Percentiles rank a stretch among this genome's conserved stretches.
phyloP scores from a whole-genome alignment of 1,140 invertebrate genomes.

The Drosophila punjabiensis region DNA sequence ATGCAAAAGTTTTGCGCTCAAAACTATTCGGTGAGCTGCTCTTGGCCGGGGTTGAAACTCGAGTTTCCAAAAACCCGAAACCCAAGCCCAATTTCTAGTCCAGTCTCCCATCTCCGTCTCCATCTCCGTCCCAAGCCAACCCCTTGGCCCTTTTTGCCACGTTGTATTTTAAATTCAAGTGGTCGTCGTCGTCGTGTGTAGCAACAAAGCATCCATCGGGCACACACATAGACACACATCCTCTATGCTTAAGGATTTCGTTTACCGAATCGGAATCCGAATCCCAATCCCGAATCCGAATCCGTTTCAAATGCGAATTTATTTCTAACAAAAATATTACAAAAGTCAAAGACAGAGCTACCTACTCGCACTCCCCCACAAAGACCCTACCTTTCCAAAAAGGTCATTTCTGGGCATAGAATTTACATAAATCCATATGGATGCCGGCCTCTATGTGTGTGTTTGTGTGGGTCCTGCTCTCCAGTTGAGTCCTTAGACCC shows the following conservation, averaged over 20 bases:
- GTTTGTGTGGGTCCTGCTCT: constrained; percentile 33
- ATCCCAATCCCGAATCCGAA: constrained; percentile 65
- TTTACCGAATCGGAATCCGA: constrained; percentile 65
- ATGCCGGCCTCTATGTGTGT: constrained; percentile 47
- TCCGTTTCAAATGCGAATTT: constrained; percentile 85
- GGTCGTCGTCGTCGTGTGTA: constrained; percentile 51
- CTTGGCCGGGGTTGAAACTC: constrained; percentile 36
- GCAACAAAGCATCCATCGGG: constrained; percentile 57
- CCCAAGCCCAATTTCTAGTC: constrained; percentile 18
- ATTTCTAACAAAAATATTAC: constrained; percentile 84
- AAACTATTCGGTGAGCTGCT: constrained; percentile 71
- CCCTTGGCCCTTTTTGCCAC: constrained; percentile 73
- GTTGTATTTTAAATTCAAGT: constrained; percentile 84
- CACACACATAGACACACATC: constrained; percentile 9
- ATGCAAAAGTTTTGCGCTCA: constrained; percentile 77
- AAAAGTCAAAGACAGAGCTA: constrained; percentile 80
- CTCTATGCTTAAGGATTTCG: constrained; percentile 79
- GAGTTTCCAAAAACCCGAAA: constrained; percentile 12
- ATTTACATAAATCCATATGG: constrained; percentile 85
- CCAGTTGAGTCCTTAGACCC: constrained; percentile 17
- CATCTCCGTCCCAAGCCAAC: constrained; percentile 12
- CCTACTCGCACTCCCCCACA: neutral
- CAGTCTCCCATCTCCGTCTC: neutral
- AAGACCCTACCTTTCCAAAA: constrained; percentile 60
- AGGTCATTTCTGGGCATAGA: constrained; percentile 83